Evolutionary conservation across 2,888 invertebrate genomes (phyloP), one percentile per base, ranked within the genome.

Genomic region (Chloroclysta siterata): DNA sequence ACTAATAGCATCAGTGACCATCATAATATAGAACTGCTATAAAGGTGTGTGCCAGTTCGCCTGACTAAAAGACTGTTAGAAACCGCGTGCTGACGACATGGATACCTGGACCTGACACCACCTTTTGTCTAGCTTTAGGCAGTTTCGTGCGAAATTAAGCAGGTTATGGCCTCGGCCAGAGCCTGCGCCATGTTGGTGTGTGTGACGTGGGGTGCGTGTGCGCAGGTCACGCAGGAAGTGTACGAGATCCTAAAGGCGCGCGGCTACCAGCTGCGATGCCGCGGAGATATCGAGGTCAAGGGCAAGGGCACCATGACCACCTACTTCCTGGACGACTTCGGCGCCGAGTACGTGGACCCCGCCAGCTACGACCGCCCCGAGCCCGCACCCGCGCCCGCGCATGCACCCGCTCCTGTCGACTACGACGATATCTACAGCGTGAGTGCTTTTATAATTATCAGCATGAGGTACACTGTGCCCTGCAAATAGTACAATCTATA

Each of bases 271-370:
- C 93, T 98, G 47, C 95, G 95, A 33, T 98, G 98, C 85, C 95
- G 99, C 5, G 99, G 98, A 15, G 95, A 95, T 66, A 96, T 99
- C 57, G 96, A 97, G 78, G 98, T 99, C 13, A 99, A 98, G 88
- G 98, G 98, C 60, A 98, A 98, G 87, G 98, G 98, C 17, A 96
- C 97, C 72, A 98, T 98, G 98, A 94, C 97, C 69, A 98, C 98
- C 0, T 98, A 96, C 89, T 97, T 98, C 85, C 93, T 97, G 56
- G 94, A 95, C 10, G 95, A 94, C 4, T 57, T 86, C 11, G 89
- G 89, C 0, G 82, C 83, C 29, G 83, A 83, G 36, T 75, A 78
- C 5, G 57, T 69, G 5, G 61, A 71, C 2, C 74, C 76, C 0
- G 76, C 66, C 2, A 51, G 72, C 1, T 65, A 57, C 1, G 88